Percentiles rank a stretch among this genome's conserved stretches.
phyloP scores from a whole-genome alignment of 1,140 invertebrate species.

The Trachymyrmex cornetzi region DNA sequence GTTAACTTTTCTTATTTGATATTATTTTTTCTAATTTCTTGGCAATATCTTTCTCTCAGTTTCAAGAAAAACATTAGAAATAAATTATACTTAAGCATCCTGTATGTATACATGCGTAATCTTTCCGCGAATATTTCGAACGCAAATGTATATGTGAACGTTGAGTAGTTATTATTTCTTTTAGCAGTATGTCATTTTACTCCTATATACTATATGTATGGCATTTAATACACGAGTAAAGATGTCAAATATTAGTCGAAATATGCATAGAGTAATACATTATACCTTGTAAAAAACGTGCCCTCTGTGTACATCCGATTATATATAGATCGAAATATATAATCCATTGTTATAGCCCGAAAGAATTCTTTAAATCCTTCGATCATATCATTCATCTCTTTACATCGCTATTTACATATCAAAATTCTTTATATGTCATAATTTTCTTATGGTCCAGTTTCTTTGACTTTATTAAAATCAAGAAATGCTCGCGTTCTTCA shows the following conservation, averaged over 20 bases:
- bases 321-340: conserved; percentile 50
- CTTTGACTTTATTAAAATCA: background rate
- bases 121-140: conserved; percentile 17
- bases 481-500: background rate
- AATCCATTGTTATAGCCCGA: conserved; percentile 53
- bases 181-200: conserved; percentile 39
- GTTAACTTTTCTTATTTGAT: conserved; percentile 3
- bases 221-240: conserved; percentile 40
- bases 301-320: conserved; percentile 34
- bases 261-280: conserved; percentile 34
- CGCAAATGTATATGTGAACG: conserved; percentile 40
- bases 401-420: background rate
- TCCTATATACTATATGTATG: conserved; percentile 29
- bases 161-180: conserved; percentile 31
- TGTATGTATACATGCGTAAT: conserved; percentile 14
- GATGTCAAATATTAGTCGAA: conserved; percentile 47
- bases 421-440: background rate
- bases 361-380: conserved; percentile 2
- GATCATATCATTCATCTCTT: background rate
- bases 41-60: background rate
- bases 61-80: conserved; percentile 7
- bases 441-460: background rate
- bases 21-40: background rate
- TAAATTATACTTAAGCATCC: background rate
- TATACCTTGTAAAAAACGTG: conserved; percentile 52